Evolutionary conservation across 2,888 invertebrate genomes (phyloP).

Genomic region (Sepioteuthis lessoniana): DNA sequence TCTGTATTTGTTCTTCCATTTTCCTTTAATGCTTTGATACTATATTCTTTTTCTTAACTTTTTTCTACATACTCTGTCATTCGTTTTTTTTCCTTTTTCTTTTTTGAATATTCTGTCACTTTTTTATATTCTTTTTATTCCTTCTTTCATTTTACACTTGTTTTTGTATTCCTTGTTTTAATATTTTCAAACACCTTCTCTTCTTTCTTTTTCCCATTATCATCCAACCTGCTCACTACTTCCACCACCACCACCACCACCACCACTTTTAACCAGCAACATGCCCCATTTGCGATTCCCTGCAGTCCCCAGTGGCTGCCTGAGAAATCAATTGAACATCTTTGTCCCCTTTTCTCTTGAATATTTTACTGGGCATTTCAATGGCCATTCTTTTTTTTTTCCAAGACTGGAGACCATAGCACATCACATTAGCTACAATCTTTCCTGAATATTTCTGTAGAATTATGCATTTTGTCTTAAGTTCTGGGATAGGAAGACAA

Average conservation of each 20-base stretch:
- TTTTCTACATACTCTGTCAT: not conserved
- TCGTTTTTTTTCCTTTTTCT: not conserved
- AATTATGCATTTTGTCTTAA: not conserved
- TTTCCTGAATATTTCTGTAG: not conserved
- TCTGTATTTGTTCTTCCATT: no score
- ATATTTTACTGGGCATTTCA: not conserved
- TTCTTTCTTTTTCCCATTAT: not conserved
- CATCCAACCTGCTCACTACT: no score
- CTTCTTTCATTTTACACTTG: no score
- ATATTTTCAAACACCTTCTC: not conserved
- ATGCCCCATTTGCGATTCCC: conserved; percentile 15
- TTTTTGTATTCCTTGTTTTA: not conserved
- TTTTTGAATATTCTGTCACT: not conserved
- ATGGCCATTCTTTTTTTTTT: not conserved
- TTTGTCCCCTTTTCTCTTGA: conserved; percentile 36
- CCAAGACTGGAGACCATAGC: not conserved
- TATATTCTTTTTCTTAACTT: no score
- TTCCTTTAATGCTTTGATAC: no score
- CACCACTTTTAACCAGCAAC: not conserved
- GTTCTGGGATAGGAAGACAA: conserved; percentile 10
- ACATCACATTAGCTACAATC: conserved; percentile 33
- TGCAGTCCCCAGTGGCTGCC: not conserved
- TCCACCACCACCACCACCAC: not conserved
- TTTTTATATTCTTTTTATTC: not conserved
- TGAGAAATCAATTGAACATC: conserved; percentile 36